Percentiles rank a stretch among this genome's conserved stretches.
These are phyloP conservation scores for Eilema depressum DNA, from an alignment of 2,888 invertebrate genomes.

Conservation along the genomic window DNA sequence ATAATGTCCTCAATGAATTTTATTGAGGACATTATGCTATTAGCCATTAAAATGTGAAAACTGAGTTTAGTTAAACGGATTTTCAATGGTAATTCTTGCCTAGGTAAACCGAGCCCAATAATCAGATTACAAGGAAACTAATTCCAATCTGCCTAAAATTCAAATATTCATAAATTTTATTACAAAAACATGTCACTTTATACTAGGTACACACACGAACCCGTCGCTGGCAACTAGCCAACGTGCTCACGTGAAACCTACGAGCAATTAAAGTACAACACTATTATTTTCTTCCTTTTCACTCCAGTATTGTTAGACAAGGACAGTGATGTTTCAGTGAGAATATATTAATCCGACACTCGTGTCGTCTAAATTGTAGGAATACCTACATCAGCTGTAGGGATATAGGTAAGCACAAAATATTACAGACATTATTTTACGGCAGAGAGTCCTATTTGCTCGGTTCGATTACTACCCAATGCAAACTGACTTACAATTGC, in stretches of 20 bases:
- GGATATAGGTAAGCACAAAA: neutral
- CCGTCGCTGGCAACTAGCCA: slow-evolving; percentile 46
- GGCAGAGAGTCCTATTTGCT: too few species aligned
- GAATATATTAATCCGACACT: slow-evolving; percentile 32
- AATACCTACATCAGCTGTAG: slow-evolving; percentile 31
- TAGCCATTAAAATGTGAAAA: too few species aligned
- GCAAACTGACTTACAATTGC: too few species aligned
- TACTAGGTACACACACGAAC: slow-evolving; percentile 29
- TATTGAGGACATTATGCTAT: too few species aligned
- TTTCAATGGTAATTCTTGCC: too few species aligned
- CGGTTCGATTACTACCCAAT: too few species aligned
- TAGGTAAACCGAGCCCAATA: neutral
- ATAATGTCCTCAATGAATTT: too few species aligned
- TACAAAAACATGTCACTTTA: slow-evolving; percentile 37
- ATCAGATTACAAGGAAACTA: neutral
- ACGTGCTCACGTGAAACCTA: slow-evolving; percentile 30
- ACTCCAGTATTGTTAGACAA: slow-evolving; percentile 22
- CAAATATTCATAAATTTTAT: slow-evolving; percentile 28
- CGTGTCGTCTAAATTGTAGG: slow-evolving; percentile 29
- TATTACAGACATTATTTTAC: neutral
- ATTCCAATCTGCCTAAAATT: slow-evolving; percentile 18
- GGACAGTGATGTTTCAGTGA: slow-evolving; percentile 23
- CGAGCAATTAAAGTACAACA: slow-evolving; percentile 40
- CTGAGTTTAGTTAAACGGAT: too few species aligned
- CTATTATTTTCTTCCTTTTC: slow-evolving; percentile 29